Conservation (phyloP, 2,888 invertebrate species). For the Panopea generosa region DNA sequence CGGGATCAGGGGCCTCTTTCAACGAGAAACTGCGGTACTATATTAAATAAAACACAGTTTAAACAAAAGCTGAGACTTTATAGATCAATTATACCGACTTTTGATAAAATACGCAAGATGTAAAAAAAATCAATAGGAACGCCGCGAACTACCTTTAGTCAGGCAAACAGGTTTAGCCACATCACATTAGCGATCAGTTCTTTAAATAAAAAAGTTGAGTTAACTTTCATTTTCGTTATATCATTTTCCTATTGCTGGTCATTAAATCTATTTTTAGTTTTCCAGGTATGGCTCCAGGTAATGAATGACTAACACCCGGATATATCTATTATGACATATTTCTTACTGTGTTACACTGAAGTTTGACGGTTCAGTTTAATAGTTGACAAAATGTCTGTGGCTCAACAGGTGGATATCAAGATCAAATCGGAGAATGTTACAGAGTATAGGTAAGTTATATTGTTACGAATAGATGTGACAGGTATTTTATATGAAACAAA, state of each 20-base stretch:
- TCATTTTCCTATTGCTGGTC: constrained; percentile 2
- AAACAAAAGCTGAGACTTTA: no score
- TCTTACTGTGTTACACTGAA: constrained; percentile 2
- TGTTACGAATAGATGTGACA: constrained; percentile 3
- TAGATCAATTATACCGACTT: no score
- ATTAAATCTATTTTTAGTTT: constrained; percentile 3
- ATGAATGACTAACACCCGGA: constrained; percentile 2
- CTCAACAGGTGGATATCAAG: constrained; percentile 1
- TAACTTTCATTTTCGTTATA: constrained; percentile 3
- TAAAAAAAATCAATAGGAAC: constrained; percentile 1
- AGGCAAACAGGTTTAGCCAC: constrained; percentile 1
- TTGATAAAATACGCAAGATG: constrained; percentile 3
- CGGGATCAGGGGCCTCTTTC: constrained; percentile 2
- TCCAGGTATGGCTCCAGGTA: constrained; percentile 1
- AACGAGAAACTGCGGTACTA: no score
- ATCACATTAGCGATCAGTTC: constrained; percentile 3
- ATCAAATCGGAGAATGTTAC: constrained; percentile 3
- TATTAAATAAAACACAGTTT: no score
- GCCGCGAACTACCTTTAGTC: constrained; percentile 1
- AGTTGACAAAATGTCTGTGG: constrained; percentile 3
- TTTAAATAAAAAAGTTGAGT: constrained; percentile 1
- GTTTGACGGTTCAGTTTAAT: constrained; percentile 3
- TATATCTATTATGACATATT: not conserved
- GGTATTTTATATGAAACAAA: constrained; percentile 3
- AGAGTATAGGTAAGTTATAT: constrained; percentile 3